These are phyloP conservation scores for Elysia crispata DNA, from an alignment of 2,888 invertebrate genomes.

Conservation along the genomic window DNA sequence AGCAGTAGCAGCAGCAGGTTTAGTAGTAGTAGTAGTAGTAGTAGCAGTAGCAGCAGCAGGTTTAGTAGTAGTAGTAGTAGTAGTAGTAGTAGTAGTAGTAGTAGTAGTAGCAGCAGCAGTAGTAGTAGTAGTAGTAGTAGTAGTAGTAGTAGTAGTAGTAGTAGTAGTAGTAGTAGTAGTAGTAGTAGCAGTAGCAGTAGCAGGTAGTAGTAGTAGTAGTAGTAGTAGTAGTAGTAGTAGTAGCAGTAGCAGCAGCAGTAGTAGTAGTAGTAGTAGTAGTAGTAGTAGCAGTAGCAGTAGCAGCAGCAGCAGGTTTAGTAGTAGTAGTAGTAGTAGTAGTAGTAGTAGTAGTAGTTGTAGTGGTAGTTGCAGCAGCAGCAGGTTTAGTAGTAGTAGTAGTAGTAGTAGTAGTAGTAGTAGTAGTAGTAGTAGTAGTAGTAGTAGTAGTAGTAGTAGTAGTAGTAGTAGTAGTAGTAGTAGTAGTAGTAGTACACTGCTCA, in stretches of 20 bases:
- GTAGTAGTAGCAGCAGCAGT: neutral
- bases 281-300: too few relatives aligned
- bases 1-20: too few relatives aligned
- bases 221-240: neutral
- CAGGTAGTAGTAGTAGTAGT: neutral
- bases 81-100: constrained; percentile 9
- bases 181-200: constrained; percentile 1
- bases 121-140: constrained; percentile 4
- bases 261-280: constrained; percentile 9
- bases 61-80: too few relatives aligned
- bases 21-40: too few relatives aligned
- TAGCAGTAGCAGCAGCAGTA: neutral
- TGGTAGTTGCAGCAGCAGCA: too few relatives aligned
- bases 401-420: constrained; percentile 9
- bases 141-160: constrained; percentile 9
- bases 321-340: too few relatives aligned
- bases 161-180: constrained; percentile 9
- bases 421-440: constrained; percentile 9
- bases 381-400: too few relatives aligned
- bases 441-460: constrained; percentile 9
- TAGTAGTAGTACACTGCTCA: too few relatives aligned
- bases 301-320: too few relatives aligned
- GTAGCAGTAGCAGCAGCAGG: too few relatives aligned
- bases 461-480: too few relatives aligned
- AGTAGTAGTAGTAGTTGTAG: constrained; percentile 4